Conservation (phyloP, 2,797 vertebrate species). For the Simalia tracyae region DNA sequence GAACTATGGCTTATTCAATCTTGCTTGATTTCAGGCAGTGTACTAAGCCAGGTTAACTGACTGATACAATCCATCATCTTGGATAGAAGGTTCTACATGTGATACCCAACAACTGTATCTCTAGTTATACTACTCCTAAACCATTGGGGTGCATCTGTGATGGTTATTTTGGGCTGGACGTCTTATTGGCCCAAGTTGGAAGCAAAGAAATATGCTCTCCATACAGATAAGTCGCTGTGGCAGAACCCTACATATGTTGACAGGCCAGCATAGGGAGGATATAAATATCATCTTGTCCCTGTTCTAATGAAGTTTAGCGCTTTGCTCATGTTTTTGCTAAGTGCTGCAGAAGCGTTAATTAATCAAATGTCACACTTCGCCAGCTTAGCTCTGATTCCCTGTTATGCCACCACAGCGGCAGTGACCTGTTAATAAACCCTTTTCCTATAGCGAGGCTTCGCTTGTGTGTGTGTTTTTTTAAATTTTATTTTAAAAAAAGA, state of each 20-base stretch:
- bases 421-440: constrained; percentile 37
- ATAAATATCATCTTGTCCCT: constrained; percentile 19
- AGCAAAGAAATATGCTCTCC: neutral
- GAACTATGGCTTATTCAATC: neutral
- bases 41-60: neutral
- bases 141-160: neutral
- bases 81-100: too few species aligned
- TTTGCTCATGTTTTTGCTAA: constrained; percentile 30
- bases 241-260: neutral
- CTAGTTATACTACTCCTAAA: neutral
- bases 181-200: neutral
- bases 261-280: neutral
- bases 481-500: neutral
- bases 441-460: neutral
- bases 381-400: neutral
- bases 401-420: neutral
- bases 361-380: constrained; percentile 41
- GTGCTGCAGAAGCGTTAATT: constrained; percentile 31
- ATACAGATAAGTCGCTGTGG: neutral
- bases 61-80: neutral
- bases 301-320: constrained; percentile 30
- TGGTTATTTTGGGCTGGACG: neutral
- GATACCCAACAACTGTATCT: neutral
- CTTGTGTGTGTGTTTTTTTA: neutral
- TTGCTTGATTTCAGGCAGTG: neutral